A percentile compares a stretch with the other conserved stretches of the same genome.
These are phyloP conservation scores for Peromyscus attwateri DNA, from an alignment of 2,797 vertebrate genomes.

Conservation along the genomic window DNA sequence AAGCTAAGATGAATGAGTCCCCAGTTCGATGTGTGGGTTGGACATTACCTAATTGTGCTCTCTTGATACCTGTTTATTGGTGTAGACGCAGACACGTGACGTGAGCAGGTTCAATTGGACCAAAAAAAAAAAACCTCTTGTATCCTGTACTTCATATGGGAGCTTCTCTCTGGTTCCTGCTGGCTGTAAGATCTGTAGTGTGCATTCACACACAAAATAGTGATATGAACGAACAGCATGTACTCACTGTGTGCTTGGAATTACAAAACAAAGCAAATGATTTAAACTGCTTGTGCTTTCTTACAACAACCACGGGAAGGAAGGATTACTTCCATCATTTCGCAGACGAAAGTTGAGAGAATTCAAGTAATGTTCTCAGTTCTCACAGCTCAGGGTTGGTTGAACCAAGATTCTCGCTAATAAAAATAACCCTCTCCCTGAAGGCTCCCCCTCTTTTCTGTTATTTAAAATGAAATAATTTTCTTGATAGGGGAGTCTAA, in stretches of 20 bases:
- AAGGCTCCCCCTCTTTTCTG: not conserved
- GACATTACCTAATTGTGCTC: not conserved
- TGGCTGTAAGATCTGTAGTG: not conserved
- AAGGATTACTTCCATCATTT: not conserved
- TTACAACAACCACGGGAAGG: not conserved
- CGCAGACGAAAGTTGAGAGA: not conserved
- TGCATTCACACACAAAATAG: not conserved
- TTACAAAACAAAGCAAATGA: not conserved
- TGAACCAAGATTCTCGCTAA: slow-evolving; percentile 19
- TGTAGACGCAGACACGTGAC: not conserved
- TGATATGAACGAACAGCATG: not conserved
- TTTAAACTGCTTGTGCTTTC: not conserved
- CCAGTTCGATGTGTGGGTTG: not conserved
- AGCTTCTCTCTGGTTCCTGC: not conserved
- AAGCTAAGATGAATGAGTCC: not conserved
- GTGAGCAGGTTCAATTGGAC: not conserved
- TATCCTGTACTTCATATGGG: not conserved
- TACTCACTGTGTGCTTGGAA: not conserved
- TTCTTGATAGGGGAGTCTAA: slow-evolving; percentile 1
- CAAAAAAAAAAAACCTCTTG: not conserved
- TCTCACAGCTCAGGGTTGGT: not conserved
- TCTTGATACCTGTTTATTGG: not conserved
- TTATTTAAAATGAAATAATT: slow-evolving; percentile 20
- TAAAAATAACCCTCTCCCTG: not conserved
- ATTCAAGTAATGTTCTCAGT: not conserved